Conservation (phyloP, 2,888 invertebrate genomes). For the Eupithecia vulgata region DNA sequence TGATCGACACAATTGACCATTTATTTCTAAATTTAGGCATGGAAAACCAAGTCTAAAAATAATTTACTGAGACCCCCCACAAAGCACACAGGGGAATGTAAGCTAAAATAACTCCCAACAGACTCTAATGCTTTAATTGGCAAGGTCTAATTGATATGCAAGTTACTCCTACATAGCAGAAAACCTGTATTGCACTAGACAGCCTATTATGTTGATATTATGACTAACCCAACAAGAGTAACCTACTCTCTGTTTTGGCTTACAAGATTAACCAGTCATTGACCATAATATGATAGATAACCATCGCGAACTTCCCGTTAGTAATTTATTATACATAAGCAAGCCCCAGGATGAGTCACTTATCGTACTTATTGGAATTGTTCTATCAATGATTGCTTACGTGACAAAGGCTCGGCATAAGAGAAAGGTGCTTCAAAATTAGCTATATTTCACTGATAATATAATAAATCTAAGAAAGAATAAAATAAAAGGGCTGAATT, state of each 20-base stretch:
- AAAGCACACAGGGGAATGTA: slow-evolving; percentile 10
- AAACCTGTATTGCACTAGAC: slow-evolving; percentile 28
- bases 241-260: slow-evolving; percentile 59
- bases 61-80: slow-evolving; percentile 29
- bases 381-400: slow-evolving; percentile 53
- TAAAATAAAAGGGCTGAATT: slow-evolving; percentile 46
- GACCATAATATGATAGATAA: slow-evolving; percentile 71
- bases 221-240: slow-evolving; percentile 37
- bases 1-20: neutral
- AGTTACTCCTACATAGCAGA: slow-evolving; percentile 29
- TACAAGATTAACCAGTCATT: slow-evolving; percentile 62
- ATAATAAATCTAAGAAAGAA: slow-evolving; percentile 17
- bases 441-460: slow-evolving; percentile 34
- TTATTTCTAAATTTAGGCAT: slow-evolving; percentile 5
- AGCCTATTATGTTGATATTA: slow-evolving; percentile 13
- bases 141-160: slow-evolving; percentile 46
- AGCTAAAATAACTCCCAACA: slow-evolving; percentile 30
- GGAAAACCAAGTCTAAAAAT: slow-evolving; percentile 22
- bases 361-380: slow-evolving; percentile 26
- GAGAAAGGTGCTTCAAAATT: slow-evolving; percentile 56
- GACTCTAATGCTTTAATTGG: slow-evolving; percentile 34
- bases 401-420: slow-evolving; percentile 55
- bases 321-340: slow-evolving; percentile 63
- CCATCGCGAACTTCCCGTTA: slow-evolving; percentile 75
- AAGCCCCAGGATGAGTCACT: slow-evolving; percentile 70